Percentiles rank a stretch among this genome's conserved stretches.
Evolutionary conservation across 1,140 invertebrate species (phyloP).

Genomic region (Drosophila lowei): DNA sequence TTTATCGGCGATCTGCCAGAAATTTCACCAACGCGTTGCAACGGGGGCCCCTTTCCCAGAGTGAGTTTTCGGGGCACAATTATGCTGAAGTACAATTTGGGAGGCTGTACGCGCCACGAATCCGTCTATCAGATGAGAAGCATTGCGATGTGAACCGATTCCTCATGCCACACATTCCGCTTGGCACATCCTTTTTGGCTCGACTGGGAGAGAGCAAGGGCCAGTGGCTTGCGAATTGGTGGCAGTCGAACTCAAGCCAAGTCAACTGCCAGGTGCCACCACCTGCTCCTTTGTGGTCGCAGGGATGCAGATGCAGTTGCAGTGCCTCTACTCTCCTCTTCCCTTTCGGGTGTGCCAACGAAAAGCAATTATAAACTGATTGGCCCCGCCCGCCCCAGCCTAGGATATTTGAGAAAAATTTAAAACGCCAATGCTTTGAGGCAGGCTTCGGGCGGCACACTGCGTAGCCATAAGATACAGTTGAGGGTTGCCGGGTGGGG

Average conservation of each 20-base stretch:
- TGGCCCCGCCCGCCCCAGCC: constrained; percentile 27
- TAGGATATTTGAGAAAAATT: constrained; percentile 59
- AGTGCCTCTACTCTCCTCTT: constrained; percentile 8
- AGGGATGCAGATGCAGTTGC: constrained; percentile 5
- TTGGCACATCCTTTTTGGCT: constrained; percentile 63
- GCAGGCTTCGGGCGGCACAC: constrained; percentile 1
- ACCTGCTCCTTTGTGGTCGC: constrained; percentile 2
- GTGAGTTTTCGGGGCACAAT: constrained; percentile 60
- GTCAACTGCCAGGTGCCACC: constrained; percentile 45
- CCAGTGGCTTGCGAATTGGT: too few relatives aligned
- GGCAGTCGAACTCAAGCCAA: too few relatives aligned
- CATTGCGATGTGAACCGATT: constrained; percentile 30
- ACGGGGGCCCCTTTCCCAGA: constrained; percentile 21
- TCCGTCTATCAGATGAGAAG: constrained; percentile 35
- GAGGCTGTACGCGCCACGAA: constrained; percentile 64
- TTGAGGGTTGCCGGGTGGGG: constrained; percentile 22
- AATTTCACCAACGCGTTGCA: constrained; percentile 51
- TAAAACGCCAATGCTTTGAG: constrained; percentile 42
- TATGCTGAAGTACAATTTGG: constrained; percentile 64
- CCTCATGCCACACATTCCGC: constrained; percentile 30
- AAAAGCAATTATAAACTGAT: constrained; percentile 78
- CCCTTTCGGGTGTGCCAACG: background rate
- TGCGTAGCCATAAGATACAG: constrained; percentile 52
- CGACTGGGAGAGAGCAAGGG: constrained; percentile 25
- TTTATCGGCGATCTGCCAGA: constrained; percentile 51